Evolutionary conservation across 2,113 vertebrate species (phyloP).

Genomic region (Sander lucioperca): DNA sequence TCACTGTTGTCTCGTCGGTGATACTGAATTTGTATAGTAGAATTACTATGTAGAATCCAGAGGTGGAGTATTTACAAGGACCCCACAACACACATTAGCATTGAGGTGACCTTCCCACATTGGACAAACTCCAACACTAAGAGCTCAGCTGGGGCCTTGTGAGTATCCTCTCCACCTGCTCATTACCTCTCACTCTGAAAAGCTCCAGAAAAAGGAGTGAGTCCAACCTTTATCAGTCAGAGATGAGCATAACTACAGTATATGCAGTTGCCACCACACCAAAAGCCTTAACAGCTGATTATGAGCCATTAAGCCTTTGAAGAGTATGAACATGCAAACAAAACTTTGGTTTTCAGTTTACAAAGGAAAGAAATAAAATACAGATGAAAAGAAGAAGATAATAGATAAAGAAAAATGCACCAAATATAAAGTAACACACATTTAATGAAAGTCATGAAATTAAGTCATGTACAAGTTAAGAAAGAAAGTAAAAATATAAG

Average conservation of each 20-base stretch:
- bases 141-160: constrained; percentile 41
- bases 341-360: not conserved
- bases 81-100: constrained; percentile 30
- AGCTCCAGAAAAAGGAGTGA: constrained; percentile 1
- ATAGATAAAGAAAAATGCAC: not conserved
- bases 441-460: not conserved
- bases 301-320: not conserved
- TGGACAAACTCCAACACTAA: constrained; percentile 53
- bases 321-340: not conserved
- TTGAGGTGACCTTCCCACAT: constrained; percentile 52
- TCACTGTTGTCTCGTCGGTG: not conserved
- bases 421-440: not conserved
- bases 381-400: not conserved
- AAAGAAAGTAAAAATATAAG: not conserved
- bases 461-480: not conserved
- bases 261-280: not conserved
- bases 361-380: not conserved
- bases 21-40: not conserved
- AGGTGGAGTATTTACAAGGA: constrained; percentile 42
- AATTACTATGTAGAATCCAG: constrained; percentile 27
- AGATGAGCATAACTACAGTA: not conserved
- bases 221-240: constrained; percentile 8
- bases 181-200: constrained; percentile 12
- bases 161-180: constrained; percentile 50
- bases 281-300: not conserved